Conservation (phyloP, 30 jellyfish, hydroid and myxozoan species). For the Aurelia sp. region DNA sequence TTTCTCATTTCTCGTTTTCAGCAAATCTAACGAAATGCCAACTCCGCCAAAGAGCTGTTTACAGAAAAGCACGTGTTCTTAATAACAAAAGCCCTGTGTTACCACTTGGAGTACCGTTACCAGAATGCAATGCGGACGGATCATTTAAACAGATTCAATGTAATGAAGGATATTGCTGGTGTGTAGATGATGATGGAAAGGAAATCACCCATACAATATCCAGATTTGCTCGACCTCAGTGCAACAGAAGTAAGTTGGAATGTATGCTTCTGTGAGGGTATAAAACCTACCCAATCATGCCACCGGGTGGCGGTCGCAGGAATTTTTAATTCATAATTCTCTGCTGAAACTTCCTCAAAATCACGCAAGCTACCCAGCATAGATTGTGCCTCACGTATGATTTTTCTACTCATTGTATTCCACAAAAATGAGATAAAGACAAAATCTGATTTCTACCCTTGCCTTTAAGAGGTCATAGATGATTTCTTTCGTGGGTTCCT, state of each 20-base stretch:
- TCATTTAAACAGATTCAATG: slow-evolving; percentile 75
- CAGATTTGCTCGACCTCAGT: slow-evolving; percentile 47
- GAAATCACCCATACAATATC: slow-evolving; percentile 65
- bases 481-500: too few relatives aligned
- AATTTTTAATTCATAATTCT: too few relatives aligned
- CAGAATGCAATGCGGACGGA: slow-evolving; percentile 83
- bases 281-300: too few relatives aligned
- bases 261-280: too few relatives aligned
- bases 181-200: slow-evolving; percentile 82
- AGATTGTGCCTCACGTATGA: too few relatives aligned
- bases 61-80: slow-evolving; percentile 30
- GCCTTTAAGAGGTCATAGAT: too few relatives aligned
- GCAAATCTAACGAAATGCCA: slow-evolving; percentile 51
- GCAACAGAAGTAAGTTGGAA: slow-evolving; percentile 36
- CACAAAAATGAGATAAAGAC: too few relatives aligned
- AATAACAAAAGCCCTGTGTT: slow-evolving; percentile 46
- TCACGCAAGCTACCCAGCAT: too few relatives aligned
- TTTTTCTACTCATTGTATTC: too few relatives aligned
- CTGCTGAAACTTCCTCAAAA: too few relatives aligned
- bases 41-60: slow-evolving; percentile 40
- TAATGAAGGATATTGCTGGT: slow-evolving; percentile 89
- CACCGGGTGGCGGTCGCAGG: too few relatives aligned
- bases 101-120: slow-evolving; percentile 49
- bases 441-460: too few relatives aligned
- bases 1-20: slow-evolving; percentile 5